These are phyloP conservation scores for Philhelius pedissequus DNA, from an alignment of 2,888 invertebrate genomes.

Conservation along the genomic window DNA sequence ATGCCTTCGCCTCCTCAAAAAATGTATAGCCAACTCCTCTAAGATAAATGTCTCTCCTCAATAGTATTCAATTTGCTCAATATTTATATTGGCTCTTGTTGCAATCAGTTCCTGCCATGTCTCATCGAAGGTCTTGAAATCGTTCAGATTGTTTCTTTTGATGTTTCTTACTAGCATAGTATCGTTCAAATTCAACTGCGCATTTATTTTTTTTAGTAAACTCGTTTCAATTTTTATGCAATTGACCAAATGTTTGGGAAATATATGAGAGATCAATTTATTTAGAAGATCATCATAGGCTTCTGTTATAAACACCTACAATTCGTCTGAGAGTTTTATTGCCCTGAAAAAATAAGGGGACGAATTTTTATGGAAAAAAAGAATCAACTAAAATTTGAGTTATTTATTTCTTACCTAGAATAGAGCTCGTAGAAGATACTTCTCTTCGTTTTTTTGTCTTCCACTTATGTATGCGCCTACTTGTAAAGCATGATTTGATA, in stretches of 20 bases:
- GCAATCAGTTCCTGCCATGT: constrained; percentile 96
- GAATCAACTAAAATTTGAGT: neutral
- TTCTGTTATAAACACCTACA: constrained; percentile 87
- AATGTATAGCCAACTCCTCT: constrained; percentile 94
- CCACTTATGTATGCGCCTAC: constrained; percentile 90
- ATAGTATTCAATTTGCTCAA: constrained; percentile 96
- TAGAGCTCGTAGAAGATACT: constrained; percentile 95
- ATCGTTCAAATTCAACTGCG: constrained; percentile 86
- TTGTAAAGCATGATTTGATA: constrained; percentile 94
- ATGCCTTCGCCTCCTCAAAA: constrained; percentile 93
- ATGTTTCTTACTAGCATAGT: constrained; percentile 96
- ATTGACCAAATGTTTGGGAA: constrained; percentile 87
- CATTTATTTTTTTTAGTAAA: constrained; percentile 89
- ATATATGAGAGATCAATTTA: constrained; percentile 89
- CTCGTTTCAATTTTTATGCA: constrained; percentile 89
- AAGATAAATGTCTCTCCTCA: constrained; percentile 98
- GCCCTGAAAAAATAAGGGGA: constrained; percentile 81
- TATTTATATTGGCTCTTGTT: constrained; percentile 93
- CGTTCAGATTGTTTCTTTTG: constrained; percentile 95
- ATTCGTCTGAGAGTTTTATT: constrained; percentile 85
- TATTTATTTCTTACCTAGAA: constrained; percentile 82
- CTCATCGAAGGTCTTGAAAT: constrained; percentile 94
- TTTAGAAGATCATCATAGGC: constrained; percentile 88
- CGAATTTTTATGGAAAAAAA: neutral
- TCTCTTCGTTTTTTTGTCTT: constrained; percentile 91